phyloP scores from a whole-genome alignment of 2,888 invertebrate species.

The Ornithoptera priamus region DNA sequence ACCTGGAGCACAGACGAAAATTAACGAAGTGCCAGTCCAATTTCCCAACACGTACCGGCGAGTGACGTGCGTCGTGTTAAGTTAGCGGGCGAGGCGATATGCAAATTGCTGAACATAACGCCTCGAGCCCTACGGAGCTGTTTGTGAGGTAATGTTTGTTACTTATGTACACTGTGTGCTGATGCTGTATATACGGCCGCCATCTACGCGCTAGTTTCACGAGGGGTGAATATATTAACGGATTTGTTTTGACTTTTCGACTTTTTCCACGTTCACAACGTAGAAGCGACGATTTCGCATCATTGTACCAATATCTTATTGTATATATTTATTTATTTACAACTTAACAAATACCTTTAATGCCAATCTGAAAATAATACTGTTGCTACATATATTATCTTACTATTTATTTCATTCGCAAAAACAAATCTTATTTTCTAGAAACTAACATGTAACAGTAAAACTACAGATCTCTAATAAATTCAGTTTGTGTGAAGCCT shows the following conservation, averaged over 20 bases:
- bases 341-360: too few relatives aligned
- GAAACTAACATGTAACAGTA: too few relatives aligned
- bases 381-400: too few relatives aligned
- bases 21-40: conserved; percentile 37
- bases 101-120: conserved; percentile 50
- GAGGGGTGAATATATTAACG: conserved; percentile 40
- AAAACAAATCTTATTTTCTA: too few relatives aligned
- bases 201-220: conserved; percentile 29
- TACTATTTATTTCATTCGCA: too few relatives aligned
- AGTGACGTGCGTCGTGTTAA: conserved; percentile 58
- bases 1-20: conserved; percentile 33
- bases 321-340: too few relatives aligned
- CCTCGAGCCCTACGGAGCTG: conserved; percentile 47
- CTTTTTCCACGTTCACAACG: conserved; percentile 14
- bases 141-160: conserved; percentile 65
- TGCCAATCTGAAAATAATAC: too few relatives aligned
- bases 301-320: too few relatives aligned
- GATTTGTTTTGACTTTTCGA: conserved; percentile 33
- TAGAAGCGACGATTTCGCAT: too few relatives aligned
- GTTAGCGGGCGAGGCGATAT: conserved; percentile 59
- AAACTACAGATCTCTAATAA: too few relatives aligned
- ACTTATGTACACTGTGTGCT: conserved; percentile 45
- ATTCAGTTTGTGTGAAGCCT: too few relatives aligned
- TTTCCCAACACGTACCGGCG: conserved; percentile 51
- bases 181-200: conserved; percentile 45